Evolutionary conservation across 1,140 invertebrate species (phyloP), one percentile per base, ranked within the genome.

Genomic region (Ectropis grisescens): DNA sequence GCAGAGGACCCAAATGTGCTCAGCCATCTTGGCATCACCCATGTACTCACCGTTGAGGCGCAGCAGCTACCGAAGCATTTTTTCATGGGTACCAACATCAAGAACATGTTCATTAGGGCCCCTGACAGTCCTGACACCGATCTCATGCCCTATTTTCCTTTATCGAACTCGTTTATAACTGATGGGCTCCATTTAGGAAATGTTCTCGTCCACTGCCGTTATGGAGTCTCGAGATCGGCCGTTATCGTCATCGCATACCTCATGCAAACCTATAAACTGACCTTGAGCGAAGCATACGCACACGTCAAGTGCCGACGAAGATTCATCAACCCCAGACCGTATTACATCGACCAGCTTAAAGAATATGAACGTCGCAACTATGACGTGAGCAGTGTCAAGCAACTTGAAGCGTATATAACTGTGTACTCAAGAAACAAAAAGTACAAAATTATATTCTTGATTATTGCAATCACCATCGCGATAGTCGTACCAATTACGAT

Each of bases 321-420:
- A 13, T 97, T 98, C 67, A 97, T 98, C 51, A 96, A 95, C 29
- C 96, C 96, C 1, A 97, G 99, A 81, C 88, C 98, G 27, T 98
- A 98, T 68, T 99, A 99, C 81, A 96, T 98, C 90, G 94, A 92
- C 6, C 96, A 98, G 79, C 84, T 99, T 47, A 82, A 94, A 22
- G 94, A 98, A 59, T 80, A 74, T 35, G 36, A 75, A 8, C 42
- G 47, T 19, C 14, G 66, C 29, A 68, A 69, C 14, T 80, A 78
- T 33, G 62, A 74, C 19, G 72, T 80, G 5, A 59, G 46, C 3
- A 53, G 60, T 5, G 45, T 69, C 11, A 50, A 68, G 2, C 51
- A 61, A 12, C 58, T 75, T 2, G 66, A 69, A 33, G 71, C 75
- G 0, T 76, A 49, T 14, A 49, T 74, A 58, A 64, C 61, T 23